Evolutionary conservation across 2,797 vertebrate species (phyloP).

Genomic region (Scolopax rusticola): DNA sequence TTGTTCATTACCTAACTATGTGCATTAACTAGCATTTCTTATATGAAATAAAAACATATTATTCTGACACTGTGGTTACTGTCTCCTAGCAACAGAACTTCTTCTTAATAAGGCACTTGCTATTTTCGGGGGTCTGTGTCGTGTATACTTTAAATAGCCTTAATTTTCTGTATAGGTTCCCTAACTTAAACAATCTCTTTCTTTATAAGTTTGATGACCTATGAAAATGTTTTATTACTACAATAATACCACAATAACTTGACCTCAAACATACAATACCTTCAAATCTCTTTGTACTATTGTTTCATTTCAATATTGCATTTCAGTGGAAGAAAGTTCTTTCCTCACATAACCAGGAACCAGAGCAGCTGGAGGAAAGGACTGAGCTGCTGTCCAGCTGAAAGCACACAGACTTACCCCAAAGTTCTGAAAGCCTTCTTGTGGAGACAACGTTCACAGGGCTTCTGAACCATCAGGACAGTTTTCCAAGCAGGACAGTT

Average conservation of each 20-base stretch:
- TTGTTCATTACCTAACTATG: conserved; percentile 24
- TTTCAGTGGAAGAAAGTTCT: not conserved
- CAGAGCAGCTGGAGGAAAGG: not conserved
- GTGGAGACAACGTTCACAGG: not conserved
- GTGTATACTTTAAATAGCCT: conserved; percentile 43
- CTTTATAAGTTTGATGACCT: not conserved
- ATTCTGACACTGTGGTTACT: conserved; percentile 38
- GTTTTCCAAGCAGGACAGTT: not conserved
- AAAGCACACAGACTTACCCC: not conserved
- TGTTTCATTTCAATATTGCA: not conserved
- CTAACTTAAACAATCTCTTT: conserved; percentile 9
- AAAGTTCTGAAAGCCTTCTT: not conserved
- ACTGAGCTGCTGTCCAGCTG: not conserved
- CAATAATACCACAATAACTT: not conserved
- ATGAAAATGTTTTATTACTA: conserved; percentile 21
- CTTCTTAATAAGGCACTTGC: conserved; percentile 48
- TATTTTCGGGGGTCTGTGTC: conserved; percentile 47
- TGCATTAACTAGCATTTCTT: conserved; percentile 31
- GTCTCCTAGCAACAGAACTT: conserved; percentile 63
- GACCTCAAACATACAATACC: not conserved
- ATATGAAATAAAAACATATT: conserved; percentile 42
- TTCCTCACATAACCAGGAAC: not conserved
- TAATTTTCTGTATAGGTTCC: conserved; percentile 6
- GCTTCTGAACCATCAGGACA: not conserved
- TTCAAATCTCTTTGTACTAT: not conserved